Evolutionary conservation across 2,113 vertebrate genomes (phyloP).

Genomic region (Trogon surrucura): DNA sequence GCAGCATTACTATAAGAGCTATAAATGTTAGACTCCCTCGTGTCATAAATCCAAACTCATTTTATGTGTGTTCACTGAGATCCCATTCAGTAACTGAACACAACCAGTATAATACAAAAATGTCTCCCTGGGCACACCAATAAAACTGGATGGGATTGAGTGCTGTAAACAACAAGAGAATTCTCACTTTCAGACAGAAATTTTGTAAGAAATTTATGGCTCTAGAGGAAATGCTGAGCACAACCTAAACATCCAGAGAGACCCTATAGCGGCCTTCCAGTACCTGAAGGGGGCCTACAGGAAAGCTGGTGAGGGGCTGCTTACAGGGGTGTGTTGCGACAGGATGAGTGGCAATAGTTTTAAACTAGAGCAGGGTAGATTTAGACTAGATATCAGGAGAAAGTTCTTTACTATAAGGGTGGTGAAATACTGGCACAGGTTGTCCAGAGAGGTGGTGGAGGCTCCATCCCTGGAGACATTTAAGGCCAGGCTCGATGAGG

Average conservation of each 20-base stretch:
- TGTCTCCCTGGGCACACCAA: not conserved
- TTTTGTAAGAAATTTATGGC: not conserved
- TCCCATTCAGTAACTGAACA: not conserved
- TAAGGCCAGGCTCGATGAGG: no score
- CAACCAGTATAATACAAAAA: not conserved
- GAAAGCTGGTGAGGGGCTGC: no score
- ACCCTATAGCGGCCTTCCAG: no score
- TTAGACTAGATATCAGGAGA: no score
- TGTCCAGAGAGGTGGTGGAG: no score
- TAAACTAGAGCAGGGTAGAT: no score
- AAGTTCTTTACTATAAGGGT: no score
- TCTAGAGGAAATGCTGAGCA: not conserved
- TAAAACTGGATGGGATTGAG: not conserved
- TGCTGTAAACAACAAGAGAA: not conserved
- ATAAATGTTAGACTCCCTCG: not conserved
- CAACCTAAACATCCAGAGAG: not conserved
- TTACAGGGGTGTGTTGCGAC: no score
- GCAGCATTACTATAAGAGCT: not conserved
- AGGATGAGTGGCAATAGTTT: no score
- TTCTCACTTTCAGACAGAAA: not conserved
- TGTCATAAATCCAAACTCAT: not conserved
- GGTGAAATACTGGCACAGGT: no score
- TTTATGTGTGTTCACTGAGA: not conserved
- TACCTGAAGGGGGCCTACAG: no score
- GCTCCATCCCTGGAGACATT: no score